phyloP scores from a whole-genome alignment of 2,113 vertebrate genomes.

The Camelus dromedarius region DNA sequence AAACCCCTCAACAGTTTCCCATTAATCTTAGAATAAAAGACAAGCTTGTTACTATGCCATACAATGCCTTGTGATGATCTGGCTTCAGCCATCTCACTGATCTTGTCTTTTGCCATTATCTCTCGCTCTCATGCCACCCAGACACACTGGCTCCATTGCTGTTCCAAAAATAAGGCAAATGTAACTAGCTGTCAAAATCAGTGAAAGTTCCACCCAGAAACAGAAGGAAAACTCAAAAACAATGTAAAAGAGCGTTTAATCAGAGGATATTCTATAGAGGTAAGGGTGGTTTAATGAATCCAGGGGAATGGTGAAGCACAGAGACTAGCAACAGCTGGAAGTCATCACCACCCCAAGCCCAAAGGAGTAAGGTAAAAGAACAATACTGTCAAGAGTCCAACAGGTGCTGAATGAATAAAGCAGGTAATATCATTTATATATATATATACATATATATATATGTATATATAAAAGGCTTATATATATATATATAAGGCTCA shows the following conservation, averaged over 20 bases:
- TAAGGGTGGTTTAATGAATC: neutral
- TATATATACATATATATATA: neutral
- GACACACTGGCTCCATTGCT: neutral
- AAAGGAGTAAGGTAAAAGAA: neutral
- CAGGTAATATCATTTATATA: neutral
- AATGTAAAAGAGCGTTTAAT: neutral
- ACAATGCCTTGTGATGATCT: neutral
- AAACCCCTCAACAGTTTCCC: neutral
- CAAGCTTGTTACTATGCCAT: neutral
- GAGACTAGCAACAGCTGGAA: neutral
- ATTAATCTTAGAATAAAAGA: conserved; percentile 3
- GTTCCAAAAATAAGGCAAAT: neutral
- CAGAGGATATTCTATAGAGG: neutral
- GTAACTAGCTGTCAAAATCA: neutral
- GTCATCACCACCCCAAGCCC: neutral
- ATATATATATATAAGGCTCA: neutral
- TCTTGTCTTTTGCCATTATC: neutral
- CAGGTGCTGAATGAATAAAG: neutral
- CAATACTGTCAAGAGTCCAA: neutral
- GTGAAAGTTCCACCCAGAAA: neutral
- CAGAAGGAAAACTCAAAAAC: neutral
- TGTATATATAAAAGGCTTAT: too few relatives aligned
- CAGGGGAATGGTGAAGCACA: neutral
- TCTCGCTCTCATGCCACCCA: neutral
- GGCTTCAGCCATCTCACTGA: neutral